phyloP scores from a whole-genome alignment of 2,113 vertebrate species.

The Rattus rattus region DNA sequence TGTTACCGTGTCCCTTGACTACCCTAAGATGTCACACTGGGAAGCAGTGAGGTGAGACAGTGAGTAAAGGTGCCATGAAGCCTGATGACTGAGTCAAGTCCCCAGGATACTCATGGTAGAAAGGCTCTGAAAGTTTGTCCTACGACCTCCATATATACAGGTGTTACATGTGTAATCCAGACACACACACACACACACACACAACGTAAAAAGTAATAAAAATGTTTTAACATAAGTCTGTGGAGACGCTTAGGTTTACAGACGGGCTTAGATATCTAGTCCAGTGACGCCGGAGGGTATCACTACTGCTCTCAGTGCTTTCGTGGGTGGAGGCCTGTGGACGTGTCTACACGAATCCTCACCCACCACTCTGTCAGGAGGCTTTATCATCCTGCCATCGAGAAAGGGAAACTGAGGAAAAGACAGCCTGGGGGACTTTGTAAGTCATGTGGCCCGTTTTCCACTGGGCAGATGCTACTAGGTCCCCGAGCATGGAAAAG shows the following conservation, averaged over 20 bases:
- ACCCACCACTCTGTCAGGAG: background rate
- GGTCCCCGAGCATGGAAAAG: background rate
- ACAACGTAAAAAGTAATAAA: background rate
- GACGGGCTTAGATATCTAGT: no score
- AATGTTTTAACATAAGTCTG: background rate
- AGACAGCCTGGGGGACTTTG: background rate
- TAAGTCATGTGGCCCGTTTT: background rate
- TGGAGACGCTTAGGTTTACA: background rate
- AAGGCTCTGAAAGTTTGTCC: background rate
- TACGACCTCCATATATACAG: background rate
- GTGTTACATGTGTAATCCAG: background rate
- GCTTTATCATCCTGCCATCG: background rate
- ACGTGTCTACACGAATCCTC: background rate
- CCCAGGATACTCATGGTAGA: no score
- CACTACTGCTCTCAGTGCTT: no score
- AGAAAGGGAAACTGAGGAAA: background rate
- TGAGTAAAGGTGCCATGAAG: background rate
- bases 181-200: background rate
- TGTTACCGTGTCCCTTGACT: background rate
- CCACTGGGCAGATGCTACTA: background rate
- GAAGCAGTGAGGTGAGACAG: background rate
- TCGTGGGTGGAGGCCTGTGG: fast-evolving
- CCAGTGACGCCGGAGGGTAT: background rate
- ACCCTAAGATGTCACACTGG: background rate
- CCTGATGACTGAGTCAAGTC: background rate